phyloP scores from a whole-genome alignment of 2,888 invertebrate species.

The Nyleta sp. region DNA sequence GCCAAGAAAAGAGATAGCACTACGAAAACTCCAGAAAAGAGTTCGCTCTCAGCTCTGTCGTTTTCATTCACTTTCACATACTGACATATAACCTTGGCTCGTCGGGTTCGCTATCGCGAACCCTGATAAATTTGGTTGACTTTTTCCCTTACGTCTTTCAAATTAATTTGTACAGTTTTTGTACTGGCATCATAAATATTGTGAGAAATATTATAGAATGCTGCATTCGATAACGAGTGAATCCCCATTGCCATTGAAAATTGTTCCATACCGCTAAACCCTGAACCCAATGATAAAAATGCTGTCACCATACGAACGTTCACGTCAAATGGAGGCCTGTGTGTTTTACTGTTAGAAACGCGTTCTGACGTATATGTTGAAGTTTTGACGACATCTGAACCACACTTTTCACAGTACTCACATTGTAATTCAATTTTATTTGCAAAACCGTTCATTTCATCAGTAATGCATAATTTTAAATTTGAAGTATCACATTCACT shows the following conservation, averaged over 20 bases:
- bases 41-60: no score
- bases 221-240: neutral
- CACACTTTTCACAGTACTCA: constrained; percentile 1
- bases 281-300: constrained; percentile 11
- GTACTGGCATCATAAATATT: neutral
- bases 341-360: neutral
- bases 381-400: neutral
- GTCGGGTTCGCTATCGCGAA: no score
- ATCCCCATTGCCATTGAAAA: constrained; percentile 11
- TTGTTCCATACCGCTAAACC: constrained; percentile 11
- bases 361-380: constrained; percentile 9
- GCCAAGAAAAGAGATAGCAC: no score
- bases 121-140: no score
- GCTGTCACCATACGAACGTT: constrained; percentile 8
- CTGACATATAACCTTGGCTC: no score
- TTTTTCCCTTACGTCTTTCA: constrained; percentile 16
- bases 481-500: constrained; percentile 2
- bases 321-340: constrained; percentile 8
- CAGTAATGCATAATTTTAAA: neutral
- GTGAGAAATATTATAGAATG: neutral
- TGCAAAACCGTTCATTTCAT: constrained; percentile 5
- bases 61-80: no score
- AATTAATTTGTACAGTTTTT: constrained; percentile 11
- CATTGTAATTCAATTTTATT: constrained; percentile 7
- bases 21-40: no score